Percentiles rank a stretch among this genome's conserved stretches.
phyloP scores from a whole-genome alignment of 2,888 invertebrate species.

The Nebria salina region DNA sequence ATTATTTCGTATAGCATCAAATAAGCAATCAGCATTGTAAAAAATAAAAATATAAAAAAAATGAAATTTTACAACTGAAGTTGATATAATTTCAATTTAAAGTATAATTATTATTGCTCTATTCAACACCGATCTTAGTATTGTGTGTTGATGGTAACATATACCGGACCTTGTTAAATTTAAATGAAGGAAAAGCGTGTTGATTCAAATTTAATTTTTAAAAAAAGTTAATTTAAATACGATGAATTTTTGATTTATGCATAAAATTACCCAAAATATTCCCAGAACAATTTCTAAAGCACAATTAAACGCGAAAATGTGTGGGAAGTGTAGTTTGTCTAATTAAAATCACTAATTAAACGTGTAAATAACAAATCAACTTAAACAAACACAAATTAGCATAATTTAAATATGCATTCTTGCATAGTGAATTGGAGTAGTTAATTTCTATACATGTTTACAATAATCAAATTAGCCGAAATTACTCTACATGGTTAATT shows the following conservation, averaged over 20 bases:
- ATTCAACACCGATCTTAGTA: no score
- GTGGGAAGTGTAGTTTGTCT: not conserved
- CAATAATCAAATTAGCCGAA: not conserved
- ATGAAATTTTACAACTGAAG: no score
- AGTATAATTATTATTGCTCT: no score
- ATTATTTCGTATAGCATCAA: no score
- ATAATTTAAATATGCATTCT: not conserved
- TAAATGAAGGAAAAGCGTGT: no score
- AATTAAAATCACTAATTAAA: not conserved
- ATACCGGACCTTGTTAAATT: no score
- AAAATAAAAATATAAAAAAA: no score
- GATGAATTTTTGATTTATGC: not conserved
- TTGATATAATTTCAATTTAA: no score
- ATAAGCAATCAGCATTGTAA: no score
- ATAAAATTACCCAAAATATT: not conserved
- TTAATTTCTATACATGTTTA: not conserved
- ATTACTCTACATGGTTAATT: not conserved
- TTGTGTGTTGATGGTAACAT: no score
- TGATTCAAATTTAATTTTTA: no score
- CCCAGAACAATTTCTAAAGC: not conserved
- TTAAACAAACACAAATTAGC: constrained; percentile 1
- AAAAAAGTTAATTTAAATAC: not conserved
- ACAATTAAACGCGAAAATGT: not conserved
- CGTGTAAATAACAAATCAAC: not conserved
- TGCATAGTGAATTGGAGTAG: not conserved